Percentiles rank a stretch among this genome's conserved stretches.
Conservation (phyloP, 2,797 vertebrate genomes). For the Microchirus variegatus region DNA sequence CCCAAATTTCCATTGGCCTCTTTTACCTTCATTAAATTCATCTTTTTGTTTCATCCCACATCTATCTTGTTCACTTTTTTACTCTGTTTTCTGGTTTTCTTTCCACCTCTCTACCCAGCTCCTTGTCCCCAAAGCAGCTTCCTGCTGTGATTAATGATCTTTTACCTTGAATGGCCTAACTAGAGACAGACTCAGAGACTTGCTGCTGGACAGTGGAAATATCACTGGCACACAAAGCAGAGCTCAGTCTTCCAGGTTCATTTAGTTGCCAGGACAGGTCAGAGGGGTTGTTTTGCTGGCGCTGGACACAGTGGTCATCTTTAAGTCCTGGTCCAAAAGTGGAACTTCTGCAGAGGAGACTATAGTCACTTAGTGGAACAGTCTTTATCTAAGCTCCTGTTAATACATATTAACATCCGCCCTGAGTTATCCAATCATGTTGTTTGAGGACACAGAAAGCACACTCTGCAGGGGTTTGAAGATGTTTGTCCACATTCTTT, state of each 20-base stretch:
- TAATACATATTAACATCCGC: not conserved
- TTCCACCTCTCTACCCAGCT: conserved; percentile 34
- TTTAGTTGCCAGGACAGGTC: conserved; percentile 36
- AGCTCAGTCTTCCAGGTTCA: conserved; percentile 1
- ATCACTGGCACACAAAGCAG: conserved; percentile 19
- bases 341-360: conserved; percentile 41
- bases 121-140: conserved; percentile 21
- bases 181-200: conserved; percentile 16
- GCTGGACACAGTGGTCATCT: conserved; percentile 41
- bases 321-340: conserved; percentile 13
- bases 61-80: conserved; percentile 17
- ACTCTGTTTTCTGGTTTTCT: conserved; percentile 19
- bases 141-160: conserved; percentile 49
- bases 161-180: conserved; percentile 46
- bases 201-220: conserved; percentile 41
- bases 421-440: not conserved
- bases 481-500: no score
- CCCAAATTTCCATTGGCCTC: conserved; percentile 36
- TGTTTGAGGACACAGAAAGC: no score
- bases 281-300: conserved; percentile 37
- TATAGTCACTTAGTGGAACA: conserved; percentile 18
- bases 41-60: conserved; percentile 29
- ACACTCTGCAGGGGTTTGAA: no score
- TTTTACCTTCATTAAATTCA: conserved; percentile 20
- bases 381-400: no score